These are phyloP conservation scores for Cryptoprocta ferox DNA, from an alignment of 2,797 vertebrate genomes.

Conservation along the genomic window DNA sequence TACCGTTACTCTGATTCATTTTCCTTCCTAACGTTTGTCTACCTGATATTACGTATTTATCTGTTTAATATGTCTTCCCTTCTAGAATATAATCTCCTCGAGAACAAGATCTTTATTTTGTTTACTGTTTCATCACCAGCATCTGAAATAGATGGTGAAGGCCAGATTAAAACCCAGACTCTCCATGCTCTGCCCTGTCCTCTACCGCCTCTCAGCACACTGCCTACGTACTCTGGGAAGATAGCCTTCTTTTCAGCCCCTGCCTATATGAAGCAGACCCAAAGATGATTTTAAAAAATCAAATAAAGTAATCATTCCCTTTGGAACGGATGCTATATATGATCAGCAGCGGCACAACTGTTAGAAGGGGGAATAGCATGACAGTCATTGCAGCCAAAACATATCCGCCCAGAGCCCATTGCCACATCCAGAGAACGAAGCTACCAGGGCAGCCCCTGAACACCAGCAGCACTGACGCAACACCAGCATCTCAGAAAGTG, in stretches of 20 bases:
- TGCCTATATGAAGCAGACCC: background rate
- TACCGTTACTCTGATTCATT: background rate
- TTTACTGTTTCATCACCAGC: background rate
- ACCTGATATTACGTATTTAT: background rate
- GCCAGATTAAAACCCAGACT: background rate
- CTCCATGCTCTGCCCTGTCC: background rate
- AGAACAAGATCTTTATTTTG: background rate
- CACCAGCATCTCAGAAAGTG: background rate
- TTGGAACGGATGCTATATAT: background rate
- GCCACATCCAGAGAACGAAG: background rate
- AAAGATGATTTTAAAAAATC: background rate
- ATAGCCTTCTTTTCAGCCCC: background rate
- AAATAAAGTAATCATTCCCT: background rate
- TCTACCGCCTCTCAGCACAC: fast-evolving
- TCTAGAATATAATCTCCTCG: background rate
- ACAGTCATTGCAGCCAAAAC: background rate
- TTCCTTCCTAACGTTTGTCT: background rate
- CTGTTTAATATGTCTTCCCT: background rate
- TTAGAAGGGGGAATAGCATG: too few relatives aligned
- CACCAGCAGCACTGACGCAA: fast-evolving
- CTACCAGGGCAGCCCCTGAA: too few relatives aligned
- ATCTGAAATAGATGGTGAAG: background rate
- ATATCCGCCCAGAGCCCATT: background rate
- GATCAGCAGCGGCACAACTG: too few relatives aligned
- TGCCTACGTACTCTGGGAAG: background rate